A percentile compares a stretch with the other conserved stretches of the same genome.
Evolutionary conservation across 2,888 invertebrate species (phyloP).

Genomic region (Dugesia japonica): DNA sequence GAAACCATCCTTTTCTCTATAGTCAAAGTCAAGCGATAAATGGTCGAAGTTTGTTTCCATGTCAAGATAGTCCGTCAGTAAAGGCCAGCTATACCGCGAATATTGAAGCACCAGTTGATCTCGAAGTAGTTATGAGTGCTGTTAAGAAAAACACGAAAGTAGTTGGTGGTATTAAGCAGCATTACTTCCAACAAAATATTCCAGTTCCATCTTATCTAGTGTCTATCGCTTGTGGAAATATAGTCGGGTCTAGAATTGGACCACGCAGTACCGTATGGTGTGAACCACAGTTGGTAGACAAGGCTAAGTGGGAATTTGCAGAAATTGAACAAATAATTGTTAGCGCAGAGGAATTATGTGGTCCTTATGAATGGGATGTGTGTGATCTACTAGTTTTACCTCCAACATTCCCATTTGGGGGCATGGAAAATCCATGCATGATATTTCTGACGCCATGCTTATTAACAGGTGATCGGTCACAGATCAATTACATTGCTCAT

Average conservation of each 20-base stretch:
- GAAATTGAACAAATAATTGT: slow-evolving; percentile 49
- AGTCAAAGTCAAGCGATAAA: slow-evolving; percentile 62
- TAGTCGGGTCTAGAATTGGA: slow-evolving; percentile 58
- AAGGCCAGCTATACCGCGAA: slow-evolving; percentile 67
- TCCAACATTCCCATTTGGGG: slow-evolving; percentile 80
- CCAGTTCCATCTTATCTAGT: slow-evolving; percentile 75
- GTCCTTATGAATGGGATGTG: slow-evolving; percentile 73
- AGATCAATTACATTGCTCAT: slow-evolving; percentile 75
- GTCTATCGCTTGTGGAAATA: slow-evolving; percentile 68
- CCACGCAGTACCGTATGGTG: slow-evolving; percentile 73
- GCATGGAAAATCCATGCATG: slow-evolving; percentile 90
- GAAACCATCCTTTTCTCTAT: slow-evolving; percentile 63
- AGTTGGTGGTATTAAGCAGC: slow-evolving; percentile 42
- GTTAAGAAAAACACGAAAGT: slow-evolving; percentile 51
- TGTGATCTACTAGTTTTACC: slow-evolving; percentile 76
- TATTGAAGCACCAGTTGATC: slow-evolving; percentile 59
- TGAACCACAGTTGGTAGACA: slow-evolving; percentile 66
- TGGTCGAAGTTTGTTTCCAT: slow-evolving; percentile 71
- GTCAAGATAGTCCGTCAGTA: slow-evolving; percentile 76
- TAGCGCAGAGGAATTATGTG: slow-evolving; percentile 67
- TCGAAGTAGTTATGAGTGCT: slow-evolving; percentile 76
- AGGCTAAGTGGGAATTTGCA: slow-evolving; percentile 70
- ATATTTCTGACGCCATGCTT: slow-evolving; percentile 84
- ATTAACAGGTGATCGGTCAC: slow-evolving; percentile 71
- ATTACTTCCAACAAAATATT: slow-evolving; percentile 55